These are phyloP conservation scores for Cloeon dipterum DNA, from an alignment of 2,888 invertebrate genomes.

Conservation along the genomic window DNA sequence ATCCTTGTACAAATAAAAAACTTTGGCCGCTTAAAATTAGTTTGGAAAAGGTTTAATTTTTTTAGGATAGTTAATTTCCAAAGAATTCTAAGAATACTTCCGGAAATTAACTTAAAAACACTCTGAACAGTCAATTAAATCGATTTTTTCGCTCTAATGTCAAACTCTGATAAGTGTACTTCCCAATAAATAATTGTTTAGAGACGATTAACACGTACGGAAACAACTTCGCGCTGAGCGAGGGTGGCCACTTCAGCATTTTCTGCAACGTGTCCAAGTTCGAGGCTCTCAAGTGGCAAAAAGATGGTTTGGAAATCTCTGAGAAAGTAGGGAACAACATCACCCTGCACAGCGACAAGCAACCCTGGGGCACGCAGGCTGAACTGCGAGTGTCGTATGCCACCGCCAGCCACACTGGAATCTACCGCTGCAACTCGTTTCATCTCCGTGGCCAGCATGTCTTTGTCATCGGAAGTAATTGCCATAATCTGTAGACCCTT, in stretches of 20 bases:
- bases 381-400: conserved; percentile 10
- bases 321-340: conserved; percentile 3
- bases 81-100: too few relatives aligned
- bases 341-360: not conserved
- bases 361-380: conserved; percentile 6
- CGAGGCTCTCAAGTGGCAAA: conserved; percentile 5
- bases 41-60: too few relatives aligned
- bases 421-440: conserved; percentile 10
- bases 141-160: too few relatives aligned
- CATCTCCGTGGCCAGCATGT: conserved; percentile 2
- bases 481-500: too few relatives aligned
- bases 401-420: conserved; percentile 9
- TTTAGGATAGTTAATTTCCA: too few relatives aligned
- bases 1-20: too few relatives aligned
- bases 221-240: conserved; percentile 6
- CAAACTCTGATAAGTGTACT: too few relatives aligned
- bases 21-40: too few relatives aligned
- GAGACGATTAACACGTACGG: too few relatives aligned
- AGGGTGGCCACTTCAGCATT: conserved; percentile 6
- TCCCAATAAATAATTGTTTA: too few relatives aligned
- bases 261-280: conserved; percentile 4
- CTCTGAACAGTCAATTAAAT: too few relatives aligned
- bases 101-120: too few relatives aligned
- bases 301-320: conserved; percentile 3
- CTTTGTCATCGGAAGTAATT: conserved; percentile 5